Percentiles rank a stretch among this genome's conserved stretches.
Conservation (phyloP, 2,888 invertebrate species). For the Drosophila setosimentum region DNA sequence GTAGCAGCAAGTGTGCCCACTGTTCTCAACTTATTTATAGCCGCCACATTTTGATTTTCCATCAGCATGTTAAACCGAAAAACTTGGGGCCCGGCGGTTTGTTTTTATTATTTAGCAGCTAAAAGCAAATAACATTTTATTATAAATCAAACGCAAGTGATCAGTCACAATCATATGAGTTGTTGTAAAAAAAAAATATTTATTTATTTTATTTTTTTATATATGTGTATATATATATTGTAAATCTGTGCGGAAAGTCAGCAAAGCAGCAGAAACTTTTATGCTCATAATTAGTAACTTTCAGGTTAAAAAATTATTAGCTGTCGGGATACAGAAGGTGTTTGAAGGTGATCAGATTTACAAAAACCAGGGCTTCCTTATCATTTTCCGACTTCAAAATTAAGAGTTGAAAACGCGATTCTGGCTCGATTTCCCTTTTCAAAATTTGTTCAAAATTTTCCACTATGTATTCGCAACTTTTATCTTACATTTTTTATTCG, state of each 20-base stretch:
- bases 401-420: not conserved
- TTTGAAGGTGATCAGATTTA: not conserved
- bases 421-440: not conserved
- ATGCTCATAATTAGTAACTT: not conserved
- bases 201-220: too few species aligned
- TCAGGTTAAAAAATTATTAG: not conserved
- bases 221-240: not conserved
- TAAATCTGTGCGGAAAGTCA: not conserved
- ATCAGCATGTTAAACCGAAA: not conserved
- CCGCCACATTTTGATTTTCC: not conserved
- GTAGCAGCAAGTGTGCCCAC: not conserved
- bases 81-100: not conserved
- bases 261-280: not conserved
- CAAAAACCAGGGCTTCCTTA: not conserved
- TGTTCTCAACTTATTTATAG: constrained; percentile 16
- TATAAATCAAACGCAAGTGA: not conserved
- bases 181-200: too few species aligned
- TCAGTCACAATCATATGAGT: constrained; percentile 2
- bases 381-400: not conserved
- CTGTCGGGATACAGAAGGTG: too few species aligned
- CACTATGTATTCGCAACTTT: not conserved
- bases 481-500: not conserved
- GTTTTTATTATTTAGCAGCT: constrained; percentile 8
- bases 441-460: too few species aligned
- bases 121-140: not conserved